A percentile compares a stretch with the other conserved stretches of the same genome.
Conservation (phyloP, 2,888 invertebrate species). For the Protophormia terraenovae region DNA sequence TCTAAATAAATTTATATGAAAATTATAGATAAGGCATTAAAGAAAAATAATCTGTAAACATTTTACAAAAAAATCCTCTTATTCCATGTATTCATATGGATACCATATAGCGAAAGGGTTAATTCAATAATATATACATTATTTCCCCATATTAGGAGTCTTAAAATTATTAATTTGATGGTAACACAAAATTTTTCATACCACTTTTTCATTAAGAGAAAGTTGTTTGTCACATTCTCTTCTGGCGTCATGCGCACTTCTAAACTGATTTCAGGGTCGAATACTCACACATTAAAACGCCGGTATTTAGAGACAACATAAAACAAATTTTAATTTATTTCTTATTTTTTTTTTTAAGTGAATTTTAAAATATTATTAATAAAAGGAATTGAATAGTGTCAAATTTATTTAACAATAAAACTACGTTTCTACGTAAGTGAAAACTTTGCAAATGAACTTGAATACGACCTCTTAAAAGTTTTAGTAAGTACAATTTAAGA, state of each 20-base stretch:
- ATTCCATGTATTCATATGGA: too few species aligned
- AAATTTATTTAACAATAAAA: not conserved
- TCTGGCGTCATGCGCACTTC: slow-evolving; percentile 25
- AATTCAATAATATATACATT: too few species aligned
- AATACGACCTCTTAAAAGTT: not conserved
- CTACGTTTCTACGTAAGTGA: not conserved
- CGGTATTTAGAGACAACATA: not conserved
- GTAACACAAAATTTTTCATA: not conserved
- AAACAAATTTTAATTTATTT: not conserved
- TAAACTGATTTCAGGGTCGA: slow-evolving; percentile 13
- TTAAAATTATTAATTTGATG: not conserved
- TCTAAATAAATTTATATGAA: too few species aligned
- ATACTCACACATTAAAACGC: slow-evolving; percentile 12
- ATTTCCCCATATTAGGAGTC: not conserved
- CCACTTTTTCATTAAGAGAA: slow-evolving; percentile 1
- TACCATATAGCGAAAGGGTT: too few species aligned
- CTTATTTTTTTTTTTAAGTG: not conserved
- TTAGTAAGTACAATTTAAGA: not conserved
- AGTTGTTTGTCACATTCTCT: not conserved
- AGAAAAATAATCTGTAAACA: too few species aligned
- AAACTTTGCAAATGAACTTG: not conserved
- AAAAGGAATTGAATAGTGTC: not conserved
- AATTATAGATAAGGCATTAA: too few species aligned
- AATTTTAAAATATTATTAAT: not conserved
- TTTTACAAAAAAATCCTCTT: too few species aligned